Percentiles rank a stretch among this genome's conserved stretches.
phyloP scores from a whole-genome alignment of 2,888 invertebrate species.

The Epsilonema sp. region DNA sequence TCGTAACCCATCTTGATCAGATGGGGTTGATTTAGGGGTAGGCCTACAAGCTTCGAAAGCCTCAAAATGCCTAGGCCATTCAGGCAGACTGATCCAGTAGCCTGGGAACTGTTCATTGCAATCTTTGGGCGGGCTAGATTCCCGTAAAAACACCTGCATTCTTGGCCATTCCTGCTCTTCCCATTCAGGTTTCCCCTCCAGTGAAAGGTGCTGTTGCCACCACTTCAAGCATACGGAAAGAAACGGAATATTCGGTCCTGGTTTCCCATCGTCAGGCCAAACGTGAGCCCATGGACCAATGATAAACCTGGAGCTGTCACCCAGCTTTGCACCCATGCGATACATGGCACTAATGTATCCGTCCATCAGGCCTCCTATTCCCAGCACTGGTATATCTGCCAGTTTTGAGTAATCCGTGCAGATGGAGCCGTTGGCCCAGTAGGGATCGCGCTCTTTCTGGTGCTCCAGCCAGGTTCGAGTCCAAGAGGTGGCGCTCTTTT shows the following conservation, averaged over 20 bases:
- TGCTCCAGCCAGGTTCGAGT: conserved; percentile 9
- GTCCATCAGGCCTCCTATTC: conserved; percentile 11
- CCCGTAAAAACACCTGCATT: background rate
- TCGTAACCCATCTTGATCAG: background rate
- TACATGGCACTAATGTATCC: conserved; percentile 10
- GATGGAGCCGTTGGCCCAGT: conserved; percentile 13
- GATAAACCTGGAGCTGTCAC: conserved; percentile 2
- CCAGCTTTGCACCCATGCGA: conserved; percentile 9
- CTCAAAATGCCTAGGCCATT: background rate
- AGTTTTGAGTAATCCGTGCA: too few species aligned
- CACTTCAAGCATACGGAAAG: conserved; percentile 10
- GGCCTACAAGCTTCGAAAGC: background rate
- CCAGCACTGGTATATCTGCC: too few species aligned
- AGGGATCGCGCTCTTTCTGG: conserved; percentile 10
- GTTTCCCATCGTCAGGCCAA: conserved; percentile 8
- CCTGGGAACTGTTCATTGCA: background rate
- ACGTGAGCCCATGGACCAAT: conserved; percentile 13
- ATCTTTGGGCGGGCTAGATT: background rate
- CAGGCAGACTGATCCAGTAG: background rate
- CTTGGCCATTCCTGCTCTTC: background rate
- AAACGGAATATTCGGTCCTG: conserved; percentile 12
- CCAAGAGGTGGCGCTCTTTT: background rate
- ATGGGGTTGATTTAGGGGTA: too few species aligned
- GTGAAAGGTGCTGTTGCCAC: conserved; percentile 11
- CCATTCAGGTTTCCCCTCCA: too few species aligned